phyloP scores from a whole-genome alignment of 1,140 invertebrate species.

The Oncopodura yosiiana region DNA sequence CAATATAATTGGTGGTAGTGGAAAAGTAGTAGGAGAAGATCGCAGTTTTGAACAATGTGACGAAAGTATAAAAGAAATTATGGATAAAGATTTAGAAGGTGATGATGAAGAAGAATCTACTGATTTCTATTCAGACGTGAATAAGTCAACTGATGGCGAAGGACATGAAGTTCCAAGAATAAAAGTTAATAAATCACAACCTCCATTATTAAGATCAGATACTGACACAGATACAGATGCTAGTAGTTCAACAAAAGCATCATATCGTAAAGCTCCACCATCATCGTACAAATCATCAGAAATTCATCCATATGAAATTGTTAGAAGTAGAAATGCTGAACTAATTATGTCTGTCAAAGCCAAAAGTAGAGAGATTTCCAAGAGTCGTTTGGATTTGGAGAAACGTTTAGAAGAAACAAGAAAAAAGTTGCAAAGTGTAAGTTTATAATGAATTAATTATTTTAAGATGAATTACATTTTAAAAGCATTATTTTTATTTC shows the following conservation, averaged over 20 bases:
- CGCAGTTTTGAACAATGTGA: conserved; percentile 29
- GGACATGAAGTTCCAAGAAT: conserved; percentile 10
- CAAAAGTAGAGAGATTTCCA: conserved; percentile 53
- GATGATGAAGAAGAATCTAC: conserved; percentile 57
- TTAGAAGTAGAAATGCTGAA: conserved; percentile 31
- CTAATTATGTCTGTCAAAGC: conserved; percentile 34
- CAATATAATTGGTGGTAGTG: no score
- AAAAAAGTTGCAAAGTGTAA: conserved; percentile 76
- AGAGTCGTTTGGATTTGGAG: conserved; percentile 69
- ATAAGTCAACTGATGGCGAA: conserved; percentile 34
- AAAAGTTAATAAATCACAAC: not conserved
- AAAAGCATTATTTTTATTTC: no score
- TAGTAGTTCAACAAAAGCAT: conserved; percentile 24
- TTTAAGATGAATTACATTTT: conserved; percentile 1
- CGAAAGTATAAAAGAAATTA: conserved; percentile 24
- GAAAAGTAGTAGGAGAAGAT: conserved; percentile 13
- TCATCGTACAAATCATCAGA: conserved; percentile 8
- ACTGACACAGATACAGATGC: conserved; percentile 34
- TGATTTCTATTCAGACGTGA: conserved; percentile 38
- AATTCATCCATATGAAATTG: conserved; percentile 29
- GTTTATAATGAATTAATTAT: conserved; percentile 37
- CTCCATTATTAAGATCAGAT: conserved; percentile 10
- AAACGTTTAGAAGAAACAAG: conserved; percentile 77
- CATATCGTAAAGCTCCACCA: conserved; percentile 11
- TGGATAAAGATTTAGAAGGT: conserved; percentile 52